Base-by-base conservation (phyloP, 2,113 vertebrate genomes). In the Microtus montanus region DNA sequence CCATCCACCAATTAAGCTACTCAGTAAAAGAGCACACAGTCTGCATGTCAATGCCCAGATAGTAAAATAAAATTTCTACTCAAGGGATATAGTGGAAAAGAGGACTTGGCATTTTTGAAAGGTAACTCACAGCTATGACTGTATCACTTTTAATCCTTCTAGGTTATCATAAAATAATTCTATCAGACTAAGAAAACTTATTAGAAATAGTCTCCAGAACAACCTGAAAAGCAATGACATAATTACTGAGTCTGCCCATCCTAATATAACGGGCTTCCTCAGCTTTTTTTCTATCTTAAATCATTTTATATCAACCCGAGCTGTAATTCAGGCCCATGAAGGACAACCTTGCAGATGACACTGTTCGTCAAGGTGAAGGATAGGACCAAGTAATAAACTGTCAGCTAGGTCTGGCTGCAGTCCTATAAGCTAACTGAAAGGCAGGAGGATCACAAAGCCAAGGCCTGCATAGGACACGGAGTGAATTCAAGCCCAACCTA, bases 221-320 rank as follows among this genome's bases (percentile, higher is more conserved):
- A 94, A 93, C 26, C 44, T 93, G 14, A 19, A 87, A 95, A 86
- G 30, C 74, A 94, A 94, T 61, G 58, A 71, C 41, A 85, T 54
- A 94, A 91, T 78, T 90, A 79, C 71, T 78, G 79, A 61, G 28
- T 64, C 33, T 58, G 47, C 0, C 35, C 58, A 64, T 80, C 75
- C 58, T 80, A 52, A 92, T 35, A 85, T 54, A n/a, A 63, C 9
- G 44, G n/a, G 41, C 10, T 28, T 93, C 64, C 90, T 83, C 52
- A 33, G 0, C 41, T 89, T 92, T 73, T 78, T 63, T 87, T 74
- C 70, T 64, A 95, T n/a, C 70, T 92, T 95, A 78, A 73, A 82
- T 92, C 38, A 95, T 87, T 77, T 89, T 35, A 38, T 71, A 85
- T 79, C 49, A 90, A 70, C 7, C 2, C 52, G 54, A 87, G 63